Evolutionary conservation across 1,140 invertebrate species (phyloP).

Genomic region (Phymastichus coffea): DNA sequence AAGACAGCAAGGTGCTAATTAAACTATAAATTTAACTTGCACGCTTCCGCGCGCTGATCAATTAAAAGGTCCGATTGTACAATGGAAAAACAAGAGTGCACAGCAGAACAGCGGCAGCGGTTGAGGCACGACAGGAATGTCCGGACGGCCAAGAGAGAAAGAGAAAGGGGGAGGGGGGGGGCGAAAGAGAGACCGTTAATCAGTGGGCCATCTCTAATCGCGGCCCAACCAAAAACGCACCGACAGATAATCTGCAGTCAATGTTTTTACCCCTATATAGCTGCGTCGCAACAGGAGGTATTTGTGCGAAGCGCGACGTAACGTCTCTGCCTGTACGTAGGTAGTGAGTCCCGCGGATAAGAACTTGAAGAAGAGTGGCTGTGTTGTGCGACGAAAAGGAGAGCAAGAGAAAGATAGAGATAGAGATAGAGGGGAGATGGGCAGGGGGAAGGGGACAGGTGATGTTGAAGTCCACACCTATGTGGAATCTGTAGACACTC

Average conservation of each 20-base stretch:
- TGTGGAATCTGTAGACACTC: constrained; percentile 24
- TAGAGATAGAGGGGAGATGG: constrained; percentile 29
- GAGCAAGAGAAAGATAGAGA: constrained; percentile 17
- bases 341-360: too few species aligned
- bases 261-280: too few species aligned
- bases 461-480: constrained; percentile 48
- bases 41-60: constrained; percentile 1
- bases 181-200: constrained; percentile 11
- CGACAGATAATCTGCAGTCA: too few species aligned
- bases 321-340: too few species aligned
- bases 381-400: too few species aligned
- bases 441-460: constrained; percentile 51
- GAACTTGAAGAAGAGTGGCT: too few species aligned
- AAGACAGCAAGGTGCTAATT: too few species aligned
- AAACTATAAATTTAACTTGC: background rate
- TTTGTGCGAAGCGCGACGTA: too few species aligned
- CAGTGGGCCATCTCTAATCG: constrained; percentile 8
- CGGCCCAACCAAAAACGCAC: too few species aligned
- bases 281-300: too few species aligned
- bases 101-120: too few species aligned
- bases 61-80: constrained; percentile 5
- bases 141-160: background rate
- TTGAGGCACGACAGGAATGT: too few species aligned
- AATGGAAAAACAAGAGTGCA: constrained; percentile 12
- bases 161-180: background rate